These are phyloP conservation scores for Leptopilina clavipes DNA, from an alignment of 1,140 invertebrate species.

Conservation along the genomic window DNA sequence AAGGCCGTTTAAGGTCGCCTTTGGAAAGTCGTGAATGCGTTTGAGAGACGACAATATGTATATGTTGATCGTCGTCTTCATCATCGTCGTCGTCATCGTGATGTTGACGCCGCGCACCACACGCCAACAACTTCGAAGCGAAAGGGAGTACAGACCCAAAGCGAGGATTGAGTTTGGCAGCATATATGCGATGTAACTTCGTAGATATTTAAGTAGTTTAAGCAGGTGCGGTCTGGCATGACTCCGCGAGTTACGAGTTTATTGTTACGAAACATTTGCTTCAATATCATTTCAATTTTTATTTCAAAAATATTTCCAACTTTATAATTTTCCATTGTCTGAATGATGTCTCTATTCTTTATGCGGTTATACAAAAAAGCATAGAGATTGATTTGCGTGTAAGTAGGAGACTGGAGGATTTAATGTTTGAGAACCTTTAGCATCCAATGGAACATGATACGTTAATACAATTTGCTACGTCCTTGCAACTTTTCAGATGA, in stretches of 20 bases:
- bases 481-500: too few species aligned
- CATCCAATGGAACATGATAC: too few species aligned
- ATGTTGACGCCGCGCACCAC: constrained; percentile 37
- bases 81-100: not conserved
- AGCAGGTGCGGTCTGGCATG: constrained; percentile 21
- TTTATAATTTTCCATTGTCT: not conserved
- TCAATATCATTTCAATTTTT: constrained; percentile 25
- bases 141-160: constrained; percentile 40
- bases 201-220: constrained; percentile 22
- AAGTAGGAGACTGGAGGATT: too few species aligned
- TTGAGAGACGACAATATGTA: constrained; percentile 47
- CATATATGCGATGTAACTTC: constrained; percentile 12
- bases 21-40: constrained; percentile 55
- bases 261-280: constrained; percentile 26
- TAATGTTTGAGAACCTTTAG: too few species aligned
- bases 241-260: constrained; percentile 10
- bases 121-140: constrained; percentile 42
- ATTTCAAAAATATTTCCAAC: too few species aligned
- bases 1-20: constrained; percentile 61
- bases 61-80: not conserved
- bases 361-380: too few species aligned
- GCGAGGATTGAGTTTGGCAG: constrained; percentile 39
- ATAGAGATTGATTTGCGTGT: too few species aligned
- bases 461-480: too few species aligned
- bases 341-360: too few species aligned